A percentile compares a stretch with the other conserved stretches of the same genome.
Evolutionary conservation across 1,140 invertebrate species (phyloP).

Genomic region (Tenebrio molitor): DNA sequence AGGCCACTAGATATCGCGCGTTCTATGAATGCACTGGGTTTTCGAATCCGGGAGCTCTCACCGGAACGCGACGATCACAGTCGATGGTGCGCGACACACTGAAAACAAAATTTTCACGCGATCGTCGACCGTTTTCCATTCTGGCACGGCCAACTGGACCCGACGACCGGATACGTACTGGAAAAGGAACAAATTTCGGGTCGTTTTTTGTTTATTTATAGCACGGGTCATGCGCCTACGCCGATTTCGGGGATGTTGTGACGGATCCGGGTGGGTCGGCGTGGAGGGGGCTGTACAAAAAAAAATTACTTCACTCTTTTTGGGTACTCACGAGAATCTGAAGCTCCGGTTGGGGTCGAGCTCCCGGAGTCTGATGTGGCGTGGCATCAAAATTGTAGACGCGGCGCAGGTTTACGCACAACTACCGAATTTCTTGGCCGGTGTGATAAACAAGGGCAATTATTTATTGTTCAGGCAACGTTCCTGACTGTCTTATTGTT

Average conservation of each 20-base stretch:
- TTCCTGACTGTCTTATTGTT: too few species aligned
- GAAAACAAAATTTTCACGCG: conserved; percentile 44
- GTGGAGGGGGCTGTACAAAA: background rate
- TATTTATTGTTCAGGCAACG: conserved; percentile 38
- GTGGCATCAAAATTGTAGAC: background rate
- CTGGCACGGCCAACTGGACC: too few species aligned
- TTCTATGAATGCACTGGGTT: conserved; percentile 52
- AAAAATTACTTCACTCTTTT: background rate
- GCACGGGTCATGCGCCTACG: conserved; percentile 11
- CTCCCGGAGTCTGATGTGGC: conserved; percentile 5
- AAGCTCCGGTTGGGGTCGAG: background rate
- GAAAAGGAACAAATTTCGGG: conserved; percentile 12
- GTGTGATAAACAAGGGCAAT: background rate
- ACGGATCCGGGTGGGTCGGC: background rate
- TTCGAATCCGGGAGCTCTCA: conserved; percentile 51
- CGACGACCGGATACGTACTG: background rate
- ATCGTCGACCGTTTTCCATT: background rate
- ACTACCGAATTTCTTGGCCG: conserved; percentile 12
- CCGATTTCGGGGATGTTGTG: background rate
- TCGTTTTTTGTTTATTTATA: conserved; percentile 19
- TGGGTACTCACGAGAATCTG: conserved; percentile 1
- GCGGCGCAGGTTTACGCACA: background rate
- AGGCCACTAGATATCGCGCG: conserved; percentile 50
- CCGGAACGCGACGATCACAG: conserved; percentile 42
- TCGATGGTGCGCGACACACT: conserved; percentile 47